Conservation (phyloP, 92 coral and sea anemone genomes). For the Epizoanthus rinbou region DNA sequence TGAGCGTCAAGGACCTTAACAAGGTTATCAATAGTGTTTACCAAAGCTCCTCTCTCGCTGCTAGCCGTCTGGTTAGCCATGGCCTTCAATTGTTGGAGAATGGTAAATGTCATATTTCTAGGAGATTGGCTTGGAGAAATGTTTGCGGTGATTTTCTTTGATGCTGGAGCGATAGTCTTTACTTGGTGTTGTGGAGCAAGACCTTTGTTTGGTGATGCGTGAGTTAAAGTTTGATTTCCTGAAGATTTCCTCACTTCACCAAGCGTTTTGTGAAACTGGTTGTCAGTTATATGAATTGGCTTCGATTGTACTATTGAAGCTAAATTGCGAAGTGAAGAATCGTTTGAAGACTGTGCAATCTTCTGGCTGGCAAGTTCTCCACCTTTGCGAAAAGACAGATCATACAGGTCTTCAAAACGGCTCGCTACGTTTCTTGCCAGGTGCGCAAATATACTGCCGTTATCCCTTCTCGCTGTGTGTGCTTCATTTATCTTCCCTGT, state of each 20-base stretch:
- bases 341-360: neutral
- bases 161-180: neutral
- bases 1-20: neutral
- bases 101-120: neutral
- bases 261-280: neutral
- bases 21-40: constrained; percentile 12
- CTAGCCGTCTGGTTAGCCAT: neutral
- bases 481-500: constrained; percentile 38
- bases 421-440: neutral
- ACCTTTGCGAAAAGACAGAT: neutral
- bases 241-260: neutral
- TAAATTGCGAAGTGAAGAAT: neutral
- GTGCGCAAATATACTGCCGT: constrained; percentile 1
- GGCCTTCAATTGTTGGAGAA: constrained; percentile 8
- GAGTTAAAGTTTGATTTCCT: neutral
- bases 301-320: neutral
- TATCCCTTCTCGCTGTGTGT: neutral
- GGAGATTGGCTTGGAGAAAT: neutral
- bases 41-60: constrained; percentile 19
- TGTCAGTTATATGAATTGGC: neutral
- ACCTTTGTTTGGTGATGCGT: neutral
- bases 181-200: neutral
- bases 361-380: neutral
- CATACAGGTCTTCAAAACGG: constrained; percentile 1
- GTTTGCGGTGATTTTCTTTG: constrained; percentile 15